These are phyloP conservation scores for Pelosia muscerda DNA, from an alignment of 2,888 invertebrate species.

Conservation along the genomic window DNA sequence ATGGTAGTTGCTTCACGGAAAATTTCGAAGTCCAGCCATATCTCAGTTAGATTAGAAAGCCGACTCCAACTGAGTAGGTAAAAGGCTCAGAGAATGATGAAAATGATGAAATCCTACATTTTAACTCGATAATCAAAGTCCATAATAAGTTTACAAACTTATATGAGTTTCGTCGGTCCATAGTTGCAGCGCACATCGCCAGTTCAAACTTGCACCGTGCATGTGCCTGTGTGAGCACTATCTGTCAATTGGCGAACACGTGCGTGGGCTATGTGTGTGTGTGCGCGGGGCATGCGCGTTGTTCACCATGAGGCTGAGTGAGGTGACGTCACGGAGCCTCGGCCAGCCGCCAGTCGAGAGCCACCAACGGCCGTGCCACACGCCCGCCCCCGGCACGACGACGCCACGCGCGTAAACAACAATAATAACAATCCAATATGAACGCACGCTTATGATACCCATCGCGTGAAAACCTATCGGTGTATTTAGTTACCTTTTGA, in stretches of 20 bases:
- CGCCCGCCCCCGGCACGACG: slow-evolving; percentile 62
- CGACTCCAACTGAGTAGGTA: no score
- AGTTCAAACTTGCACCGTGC: slow-evolving; percentile 37
- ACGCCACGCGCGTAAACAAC: slow-evolving; percentile 74
- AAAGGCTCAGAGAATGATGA: no score
- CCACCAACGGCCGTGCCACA: slow-evolving; percentile 63
- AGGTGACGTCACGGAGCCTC: slow-evolving; percentile 64
- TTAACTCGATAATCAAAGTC: slow-evolving; percentile 15
- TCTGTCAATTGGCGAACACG: slow-evolving; percentile 50
- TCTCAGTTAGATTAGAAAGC: no score
- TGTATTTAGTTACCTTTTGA: slow-evolving; percentile 74
- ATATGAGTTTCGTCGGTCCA: slow-evolving; percentile 16
- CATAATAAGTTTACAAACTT: slow-evolving; percentile 17
- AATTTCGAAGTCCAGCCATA: no score
- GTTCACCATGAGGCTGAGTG: slow-evolving; percentile 47
- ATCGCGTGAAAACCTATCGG: slow-evolving; percentile 63
- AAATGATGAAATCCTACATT: not conserved
- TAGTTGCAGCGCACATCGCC: slow-evolving; percentile 17
- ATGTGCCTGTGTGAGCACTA: slow-evolving; percentile 40
- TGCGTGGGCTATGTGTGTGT: slow-evolving; percentile 34
- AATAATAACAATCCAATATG: slow-evolving; percentile 73
- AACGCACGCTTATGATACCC: slow-evolving; percentile 71
- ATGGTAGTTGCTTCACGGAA: no score
- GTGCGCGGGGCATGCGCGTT: slow-evolving; percentile 52
- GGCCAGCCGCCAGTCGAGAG: slow-evolving; percentile 61